Evolutionary conservation across 2,888 invertebrate species (phyloP), one percentile per base, ranked within the genome.

Genomic region (Polydrusus cervinus): DNA sequence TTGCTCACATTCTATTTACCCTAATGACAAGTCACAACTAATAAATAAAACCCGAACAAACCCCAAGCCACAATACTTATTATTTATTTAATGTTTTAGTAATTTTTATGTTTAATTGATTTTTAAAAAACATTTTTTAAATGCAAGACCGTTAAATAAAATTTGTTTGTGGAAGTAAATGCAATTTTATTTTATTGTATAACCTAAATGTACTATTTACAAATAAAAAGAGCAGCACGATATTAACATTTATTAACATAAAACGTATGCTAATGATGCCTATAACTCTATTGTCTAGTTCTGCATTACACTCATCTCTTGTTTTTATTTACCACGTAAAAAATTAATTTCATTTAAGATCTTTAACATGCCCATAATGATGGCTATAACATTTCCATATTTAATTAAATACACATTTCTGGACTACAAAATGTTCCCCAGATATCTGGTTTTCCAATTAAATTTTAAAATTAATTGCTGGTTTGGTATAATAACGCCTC

Each of bases 391-490:
- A 70, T 70, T 70, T 70, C 69, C 69, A 70, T 70, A 61, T 70
- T 61, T 70, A 70, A 70, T 70, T 70, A 70, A 70, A 70, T 25
- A 61, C 57, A 13, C 43, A 38, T 45, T 60, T 70, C 49, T 60
- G 43, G 49, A 51, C 51, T 49, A 51, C 38, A 61, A 60, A 61
- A 30, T 18, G 47, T 47, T 61, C 49, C 16, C 30, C 57, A 66
- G 34, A 53, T 66, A 66, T 53, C 66, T 53, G 51, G 53, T 64
- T 72, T 69, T 68, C 74, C 68, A 74, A 74, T 74, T 74, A 73
- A 74, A 62, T 55, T 74, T 64, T 55, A 13, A 70, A 74, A 74
- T 74, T 70, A 74, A 74, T 69, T 69, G 55, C 47, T 14, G 55
- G 65, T 74, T 74, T 60, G 20, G 49, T 68, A 70, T 70, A 74